These are phyloP conservation scores for Jordanella pulchra DNA, from an alignment of 2,797 vertebrate species.

Conservation along the genomic window DNA sequence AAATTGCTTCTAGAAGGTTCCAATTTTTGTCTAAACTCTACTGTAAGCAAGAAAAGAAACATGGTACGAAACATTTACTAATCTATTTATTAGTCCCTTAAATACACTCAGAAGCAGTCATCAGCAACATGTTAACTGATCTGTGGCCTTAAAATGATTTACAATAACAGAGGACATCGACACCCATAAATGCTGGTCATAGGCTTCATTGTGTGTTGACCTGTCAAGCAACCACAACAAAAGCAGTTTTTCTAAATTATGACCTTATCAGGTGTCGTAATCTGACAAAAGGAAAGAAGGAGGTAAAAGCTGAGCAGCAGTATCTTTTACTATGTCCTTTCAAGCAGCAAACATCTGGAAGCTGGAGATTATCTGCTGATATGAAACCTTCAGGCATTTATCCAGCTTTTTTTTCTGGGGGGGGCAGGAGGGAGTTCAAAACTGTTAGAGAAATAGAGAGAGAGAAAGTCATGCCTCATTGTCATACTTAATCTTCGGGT, in stretches of 20 bases:
- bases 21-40: background rate
- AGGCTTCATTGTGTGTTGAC: no score
- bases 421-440: constrained; percentile 53
- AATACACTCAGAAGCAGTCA: background rate
- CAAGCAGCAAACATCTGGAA: constrained; percentile 35
- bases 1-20: no score
- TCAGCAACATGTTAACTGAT: background rate
- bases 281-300: background rate
- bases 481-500: constrained; percentile 75
- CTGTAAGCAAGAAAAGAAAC: background rate
- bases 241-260: background rate
- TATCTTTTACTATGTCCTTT: constrained; percentile 49
- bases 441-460: constrained; percentile 32
- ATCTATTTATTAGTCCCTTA: no score
- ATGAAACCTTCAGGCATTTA: constrained; percentile 57
- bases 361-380: constrained; percentile 12
- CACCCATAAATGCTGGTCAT: no score
- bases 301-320: constrained; percentile 15
- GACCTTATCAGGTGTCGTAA: background rate
- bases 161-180: no score
- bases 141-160: no score
- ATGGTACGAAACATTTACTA: background rate
- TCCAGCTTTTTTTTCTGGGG: constrained; percentile 35
- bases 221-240: no score
- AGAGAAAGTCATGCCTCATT: constrained; percentile 60